These are phyloP conservation scores for Rotaria macrura DNA, from an alignment of 2,888 invertebrate species.

Conservation along the genomic window DNA sequence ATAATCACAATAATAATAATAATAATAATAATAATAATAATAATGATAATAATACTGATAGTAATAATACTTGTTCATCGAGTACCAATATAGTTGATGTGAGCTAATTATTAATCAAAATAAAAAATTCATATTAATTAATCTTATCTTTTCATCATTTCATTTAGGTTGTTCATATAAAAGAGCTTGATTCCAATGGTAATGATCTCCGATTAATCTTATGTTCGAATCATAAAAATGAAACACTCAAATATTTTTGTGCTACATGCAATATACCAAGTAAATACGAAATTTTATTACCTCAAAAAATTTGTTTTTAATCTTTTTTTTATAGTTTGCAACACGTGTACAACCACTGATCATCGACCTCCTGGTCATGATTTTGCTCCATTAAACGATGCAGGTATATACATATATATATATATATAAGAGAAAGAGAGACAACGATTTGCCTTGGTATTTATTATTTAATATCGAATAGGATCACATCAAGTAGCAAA, in stretches of 20 bases:
- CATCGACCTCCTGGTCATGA: slow-evolving; percentile 42
- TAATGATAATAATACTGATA: too few relatives aligned
- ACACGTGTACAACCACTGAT: not conserved
- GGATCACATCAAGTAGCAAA: slow-evolving; percentile 21
- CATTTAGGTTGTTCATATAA: slow-evolving; percentile 14
- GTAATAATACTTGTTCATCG: not conserved
- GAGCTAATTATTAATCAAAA: not conserved
- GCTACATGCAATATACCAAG: slow-evolving; percentile 80
- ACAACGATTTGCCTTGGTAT: not conserved
- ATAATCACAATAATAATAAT: too few relatives aligned
- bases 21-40: too few relatives aligned
- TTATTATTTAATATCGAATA: not conserved
- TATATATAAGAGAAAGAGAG: not conserved
- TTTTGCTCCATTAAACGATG: slow-evolving; percentile 41
- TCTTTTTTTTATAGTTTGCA: slow-evolving; percentile 45
- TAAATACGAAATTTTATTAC: slow-evolving; percentile 53
- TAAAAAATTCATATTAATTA: not conserved
- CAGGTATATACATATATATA: slow-evolving; percentile 36
- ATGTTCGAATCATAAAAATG: slow-evolving; percentile 78
- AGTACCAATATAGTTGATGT: not conserved
- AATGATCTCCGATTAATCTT: slow-evolving; percentile 52
- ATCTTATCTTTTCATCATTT: not conserved
- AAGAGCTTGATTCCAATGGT: slow-evolving; percentile 10
- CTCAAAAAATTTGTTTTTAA: not conserved
- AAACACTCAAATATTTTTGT: slow-evolving; percentile 82